Evolutionary conservation across 1,140 invertebrate genomes (phyloP), one percentile per base, ranked within the genome.

Genomic region (Stegodyphus mimosarum): DNA sequence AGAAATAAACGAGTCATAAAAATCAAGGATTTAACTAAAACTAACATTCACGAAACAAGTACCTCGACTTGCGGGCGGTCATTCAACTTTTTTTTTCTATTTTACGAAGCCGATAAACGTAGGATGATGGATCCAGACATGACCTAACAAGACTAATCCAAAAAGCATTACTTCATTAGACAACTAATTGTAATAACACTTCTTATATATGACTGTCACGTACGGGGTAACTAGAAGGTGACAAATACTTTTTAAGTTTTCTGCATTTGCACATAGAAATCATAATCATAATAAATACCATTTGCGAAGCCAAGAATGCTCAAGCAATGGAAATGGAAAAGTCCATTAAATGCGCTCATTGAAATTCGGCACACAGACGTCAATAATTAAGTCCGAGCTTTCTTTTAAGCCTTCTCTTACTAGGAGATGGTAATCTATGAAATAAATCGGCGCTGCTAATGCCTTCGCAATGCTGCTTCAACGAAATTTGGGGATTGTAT

Each of bases 271-370:
- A 74, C 80, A 83, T 72, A 81, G 64, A 84, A 84, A 84, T 84
- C 81, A 84, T 84, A 84, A 84, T 84, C 81, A 84, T 84, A 84
- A 84, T 84, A 84, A 84, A 84, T 84, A 74, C 72, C 81, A 84
- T 84, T 84, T 84, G 71, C n/a, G 17, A 66, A 76, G 72, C 51
- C 18, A 50, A 70, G 73, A 84, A 84, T 84, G 81, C 81, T 75
- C 50, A 49, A 75, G 81, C 81, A 84, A 69, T 84, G 52, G 81
- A 69, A 84, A 84, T 84, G 52, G 81, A 74, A 84, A 76, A 84
- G 81, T 84, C 81, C 81, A 84, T 84, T 84, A 84, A 84, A 13
- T 50, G 15, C 10, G 10, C 71, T 84, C 81, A 84, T 84, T 84
- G 55, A 84, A 84, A 84, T 84, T 84, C 81, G 7, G 7, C 1